Percentiles rank a stretch among this genome's conserved stretches.
Evolutionary conservation across 2,888 invertebrate species (phyloP).

Genomic region (Atrina japonica): DNA sequence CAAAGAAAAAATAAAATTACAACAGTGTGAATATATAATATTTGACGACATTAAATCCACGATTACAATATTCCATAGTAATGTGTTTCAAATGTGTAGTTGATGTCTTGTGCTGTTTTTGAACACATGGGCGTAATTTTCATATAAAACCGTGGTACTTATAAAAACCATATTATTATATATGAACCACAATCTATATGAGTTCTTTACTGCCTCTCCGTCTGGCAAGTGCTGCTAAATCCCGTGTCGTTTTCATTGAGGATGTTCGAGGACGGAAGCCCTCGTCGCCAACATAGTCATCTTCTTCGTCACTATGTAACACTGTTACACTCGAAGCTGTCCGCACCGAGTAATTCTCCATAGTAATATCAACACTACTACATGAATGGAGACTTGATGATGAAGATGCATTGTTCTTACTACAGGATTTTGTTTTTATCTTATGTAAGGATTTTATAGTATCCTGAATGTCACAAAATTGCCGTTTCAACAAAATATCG

Average conservation of each 20-base stretch:
- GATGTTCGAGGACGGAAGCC: conserved; percentile 63
- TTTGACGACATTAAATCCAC: no score
- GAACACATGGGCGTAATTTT: no score
- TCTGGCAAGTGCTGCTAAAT: conserved; percentile 71
- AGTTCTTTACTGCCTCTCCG: conserved; percentile 71
- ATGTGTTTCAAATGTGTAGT: no score
- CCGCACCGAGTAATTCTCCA: conserved; percentile 60
- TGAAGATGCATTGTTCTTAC: conserved; percentile 28
- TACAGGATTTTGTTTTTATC: conserved; percentile 25
- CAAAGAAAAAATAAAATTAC: no score
- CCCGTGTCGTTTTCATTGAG: conserved; percentile 73
- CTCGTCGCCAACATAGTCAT: conserved; percentile 50
- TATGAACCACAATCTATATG: no score
- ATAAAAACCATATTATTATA: no score
- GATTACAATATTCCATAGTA: no score
- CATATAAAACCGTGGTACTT: no score
- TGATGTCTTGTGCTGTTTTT: no score
- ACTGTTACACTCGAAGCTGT: conserved; percentile 65
- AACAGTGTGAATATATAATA: no score
- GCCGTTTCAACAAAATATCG: conserved; percentile 70
- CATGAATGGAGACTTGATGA: conserved; percentile 41
- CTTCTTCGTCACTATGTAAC: conserved; percentile 50
- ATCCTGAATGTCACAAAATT: conserved; percentile 71
- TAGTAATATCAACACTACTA: conserved; percentile 52
- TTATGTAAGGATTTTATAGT: conserved; percentile 62